Evolutionary conservation across 2,113 vertebrate genomes (phyloP).

Genomic region (Apteryx owenii): DNA sequence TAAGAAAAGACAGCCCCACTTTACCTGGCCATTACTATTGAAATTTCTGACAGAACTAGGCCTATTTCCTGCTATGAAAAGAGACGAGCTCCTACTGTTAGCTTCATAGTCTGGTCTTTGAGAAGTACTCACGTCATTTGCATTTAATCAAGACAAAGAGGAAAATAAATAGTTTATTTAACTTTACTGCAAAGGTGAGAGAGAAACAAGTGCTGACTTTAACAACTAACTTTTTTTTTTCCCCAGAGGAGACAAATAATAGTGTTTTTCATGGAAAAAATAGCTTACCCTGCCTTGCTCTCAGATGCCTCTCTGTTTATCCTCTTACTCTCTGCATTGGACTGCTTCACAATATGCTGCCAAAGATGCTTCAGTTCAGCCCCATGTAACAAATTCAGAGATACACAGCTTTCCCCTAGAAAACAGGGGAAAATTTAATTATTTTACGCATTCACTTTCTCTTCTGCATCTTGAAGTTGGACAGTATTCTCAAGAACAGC

Average conservation of each 20-base stretch:
- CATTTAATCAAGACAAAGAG: neutral
- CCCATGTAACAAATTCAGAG: neutral
- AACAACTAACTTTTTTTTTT: neutral
- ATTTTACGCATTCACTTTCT: neutral
- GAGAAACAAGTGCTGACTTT: neutral
- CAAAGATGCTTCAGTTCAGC: neutral
- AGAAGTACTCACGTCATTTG: neutral
- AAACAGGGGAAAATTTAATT: neutral
- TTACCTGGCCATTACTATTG: neutral
- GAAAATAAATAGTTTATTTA: neutral
- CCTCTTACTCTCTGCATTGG: neutral
- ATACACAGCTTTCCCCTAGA: neutral
- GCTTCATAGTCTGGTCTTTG: neutral
- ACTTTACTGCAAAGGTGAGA: neutral
- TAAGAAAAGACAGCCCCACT: neutral
- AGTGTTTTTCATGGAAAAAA: neutral
- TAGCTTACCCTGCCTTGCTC: neutral
- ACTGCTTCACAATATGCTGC: neutral
- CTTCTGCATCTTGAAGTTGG: neutral
- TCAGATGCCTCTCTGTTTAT: neutral
- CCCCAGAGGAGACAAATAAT: neutral
- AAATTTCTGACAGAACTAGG: neutral
- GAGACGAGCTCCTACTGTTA: too few relatives aligned
- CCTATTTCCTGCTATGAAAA: neutral
- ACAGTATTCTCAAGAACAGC: neutral